Base-by-base conservation (phyloP, 2,888 invertebrate genomes). In the Philereme transversata region DNA sequence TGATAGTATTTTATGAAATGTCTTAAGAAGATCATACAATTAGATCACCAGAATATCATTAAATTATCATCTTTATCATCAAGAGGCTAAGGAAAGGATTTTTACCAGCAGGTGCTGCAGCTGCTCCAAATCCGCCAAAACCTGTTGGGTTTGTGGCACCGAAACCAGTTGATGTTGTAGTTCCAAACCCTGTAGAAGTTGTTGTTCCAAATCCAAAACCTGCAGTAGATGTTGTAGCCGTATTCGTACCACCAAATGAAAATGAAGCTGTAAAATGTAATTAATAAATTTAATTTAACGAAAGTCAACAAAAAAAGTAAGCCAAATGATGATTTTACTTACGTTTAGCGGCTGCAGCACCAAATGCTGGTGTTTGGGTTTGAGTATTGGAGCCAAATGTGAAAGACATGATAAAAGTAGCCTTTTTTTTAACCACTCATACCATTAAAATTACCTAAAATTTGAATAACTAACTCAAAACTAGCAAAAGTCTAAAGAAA, bases 271-370 rank as follows among this genome's bases (percentile, higher is more conserved):
- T 7, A 85, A 62, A 6, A 8, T 40, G 40, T 40, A 6, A 6
- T 1, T 6, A 5, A 40, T 40, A 40, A 40, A 6, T 40, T 40
- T 5, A 38, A 5, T 7, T 3, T 40, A 40, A 38, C 36, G 6
- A 40, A 22, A 22, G 22, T 22, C 1, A 6, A 40, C 7, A 40
- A 40, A 6, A 40, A 36, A 36, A 22, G 22, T 36, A 4, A 1
- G 1, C 36, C 0, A 36, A 6, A 6, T 36, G 4, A 6, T 4
- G 38, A 1, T 36, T 52, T 22, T 50, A 83, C 93, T 92, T 83
- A 94, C 94, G 93, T 90, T 94, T 94, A 40, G 45, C 43, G 22
- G 93, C 87, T 65, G 93, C 88, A 50, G 92, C 82, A 10, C 93
- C 94, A 63, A 94, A 89, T 40, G 82, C 81, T 46, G 86, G 73